Percentiles rank a stretch among this genome's conserved stretches.
Evolutionary conservation across 1,140 invertebrate genomes (phyloP).

Genomic region (Caenorhabditis remanei): DNA sequence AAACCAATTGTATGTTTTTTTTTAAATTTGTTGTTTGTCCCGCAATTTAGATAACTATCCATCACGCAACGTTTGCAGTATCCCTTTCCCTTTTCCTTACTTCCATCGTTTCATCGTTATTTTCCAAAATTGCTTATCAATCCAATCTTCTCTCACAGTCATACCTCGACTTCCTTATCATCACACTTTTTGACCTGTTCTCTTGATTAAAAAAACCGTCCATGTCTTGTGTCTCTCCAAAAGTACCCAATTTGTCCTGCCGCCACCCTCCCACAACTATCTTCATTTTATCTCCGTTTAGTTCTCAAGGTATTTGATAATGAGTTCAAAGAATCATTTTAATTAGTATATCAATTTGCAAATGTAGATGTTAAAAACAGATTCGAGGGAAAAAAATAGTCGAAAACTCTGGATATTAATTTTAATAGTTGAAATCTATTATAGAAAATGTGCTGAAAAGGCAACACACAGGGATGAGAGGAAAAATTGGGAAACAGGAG

Average conservation of each 20-base stretch:
- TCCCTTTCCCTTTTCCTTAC: neutral
- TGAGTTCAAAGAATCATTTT: conserved; percentile 12
- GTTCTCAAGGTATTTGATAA: neutral
- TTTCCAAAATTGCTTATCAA: neutral
- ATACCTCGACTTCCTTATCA: too few relatives aligned
- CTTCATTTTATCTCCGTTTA: too few relatives aligned
- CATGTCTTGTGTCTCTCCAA: neutral
- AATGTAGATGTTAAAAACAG: neutral
- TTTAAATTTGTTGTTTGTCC: too few relatives aligned
- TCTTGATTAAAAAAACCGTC: neutral
- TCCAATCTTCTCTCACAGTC: neutral
- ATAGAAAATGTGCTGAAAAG: too few relatives aligned
- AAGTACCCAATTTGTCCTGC: neutral
- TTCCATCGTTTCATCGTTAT: neutral
- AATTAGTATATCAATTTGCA: neutral
- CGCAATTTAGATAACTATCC: too few relatives aligned
- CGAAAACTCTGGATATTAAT: too few relatives aligned
- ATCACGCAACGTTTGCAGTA: neutral
- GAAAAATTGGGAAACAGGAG: too few relatives aligned
- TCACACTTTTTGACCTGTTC: conserved; percentile 17
- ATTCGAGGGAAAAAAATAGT: neutral
- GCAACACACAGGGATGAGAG: too few relatives aligned
- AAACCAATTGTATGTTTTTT: too few relatives aligned
- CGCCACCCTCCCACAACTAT: too few relatives aligned
- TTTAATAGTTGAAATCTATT: too few relatives aligned